Base-by-base conservation (phyloP, 2,113 vertebrate genomes). In the Mastomys natalensis region DNA sequence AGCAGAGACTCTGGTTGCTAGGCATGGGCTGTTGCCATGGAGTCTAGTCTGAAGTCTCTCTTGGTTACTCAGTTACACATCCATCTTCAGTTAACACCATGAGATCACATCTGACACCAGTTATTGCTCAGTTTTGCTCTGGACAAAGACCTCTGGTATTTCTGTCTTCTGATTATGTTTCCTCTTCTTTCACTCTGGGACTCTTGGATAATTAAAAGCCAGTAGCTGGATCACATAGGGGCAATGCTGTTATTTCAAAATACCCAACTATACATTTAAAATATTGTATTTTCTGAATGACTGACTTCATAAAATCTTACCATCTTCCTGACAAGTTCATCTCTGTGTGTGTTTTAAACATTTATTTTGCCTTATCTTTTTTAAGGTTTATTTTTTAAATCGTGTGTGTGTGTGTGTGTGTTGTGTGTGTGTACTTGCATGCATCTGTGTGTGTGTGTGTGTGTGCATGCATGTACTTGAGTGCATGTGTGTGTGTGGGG, bases 1-100 rank as follows among this genome's bases (percentile, higher is more conserved):
- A 95, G 88, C 87, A 95, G 72, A 7, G 2, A 86, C 64, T 34
- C 74, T 37, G 91, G 95, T 94, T 95, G 89, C 93, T 80, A 81
- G 74, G 92, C 58, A 77, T 8, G 81, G 21, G 85, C 26, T 40
- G 95, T 96, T 85, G 72, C 91, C 89, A 72, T 89, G 93, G 92
- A 29, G 29, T 45, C 94, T 51, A 10, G 5, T 29, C 24, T 5
- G 60, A 73, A 48, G 76, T 10, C 76, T 31, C 29, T 70, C 73
- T n/a, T 40, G 3, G 9, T 80, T 88, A 82, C 26, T 62, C 72
- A 92, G 76, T 84, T 73, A n/a, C 8, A 55, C 5, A 26, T 92
- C 11, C 9, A 26, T 80, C 60, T 76, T n/a, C 73, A 90, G 7
- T 95, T 95, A 92, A 37, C 81, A 73, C 45, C 0, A 2, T 4